phyloP scores from a whole-genome alignment of 64 coral and sea anemone species.

The Montipora efflorescens region DNA sequence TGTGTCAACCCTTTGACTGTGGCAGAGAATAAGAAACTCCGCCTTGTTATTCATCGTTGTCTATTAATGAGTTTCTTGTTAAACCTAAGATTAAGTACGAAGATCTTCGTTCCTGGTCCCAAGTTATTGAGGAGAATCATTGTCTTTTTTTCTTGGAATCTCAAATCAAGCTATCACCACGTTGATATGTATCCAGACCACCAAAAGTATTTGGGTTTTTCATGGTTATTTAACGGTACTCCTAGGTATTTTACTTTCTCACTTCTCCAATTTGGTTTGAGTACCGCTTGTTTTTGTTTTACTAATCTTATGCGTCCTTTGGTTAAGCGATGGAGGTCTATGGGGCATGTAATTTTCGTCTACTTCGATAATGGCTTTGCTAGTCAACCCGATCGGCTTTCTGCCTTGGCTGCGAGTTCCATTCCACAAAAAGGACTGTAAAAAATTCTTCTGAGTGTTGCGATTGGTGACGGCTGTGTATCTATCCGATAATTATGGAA shows the following conservation, averaged over 20 bases:
- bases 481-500: too few species aligned
- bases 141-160: slow-evolving; percentile 33
- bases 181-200: slow-evolving; percentile 11
- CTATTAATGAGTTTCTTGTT: neutral
- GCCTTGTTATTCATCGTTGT: neutral
- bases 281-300: slow-evolving; percentile 1
- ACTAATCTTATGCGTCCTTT: slow-evolving; percentile 46
- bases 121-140: neutral
- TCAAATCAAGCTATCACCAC: slow-evolving; percentile 16
- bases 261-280: slow-evolving; percentile 24
- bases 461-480: too few species aligned
- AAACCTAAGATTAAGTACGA: neutral
- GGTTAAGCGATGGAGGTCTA: slow-evolving; percentile 34
- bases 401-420: slow-evolving; percentile 33
- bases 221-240: neutral
- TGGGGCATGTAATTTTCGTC: neutral
- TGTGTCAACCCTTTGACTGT: slow-evolving; percentile 41
- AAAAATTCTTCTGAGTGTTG: too few species aligned
- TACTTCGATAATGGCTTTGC: neutral
- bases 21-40: slow-evolving; percentile 14
- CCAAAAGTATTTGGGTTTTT: slow-evolving; percentile 31
- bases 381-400: slow-evolving; percentile 11
- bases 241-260: neutral
- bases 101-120: slow-evolving; percentile 27
- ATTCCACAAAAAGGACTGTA: neutral